These are phyloP conservation scores for Microcebus tavaratra DNA, from an alignment of 2,113 vertebrate genomes.

Conservation along the genomic window DNA sequence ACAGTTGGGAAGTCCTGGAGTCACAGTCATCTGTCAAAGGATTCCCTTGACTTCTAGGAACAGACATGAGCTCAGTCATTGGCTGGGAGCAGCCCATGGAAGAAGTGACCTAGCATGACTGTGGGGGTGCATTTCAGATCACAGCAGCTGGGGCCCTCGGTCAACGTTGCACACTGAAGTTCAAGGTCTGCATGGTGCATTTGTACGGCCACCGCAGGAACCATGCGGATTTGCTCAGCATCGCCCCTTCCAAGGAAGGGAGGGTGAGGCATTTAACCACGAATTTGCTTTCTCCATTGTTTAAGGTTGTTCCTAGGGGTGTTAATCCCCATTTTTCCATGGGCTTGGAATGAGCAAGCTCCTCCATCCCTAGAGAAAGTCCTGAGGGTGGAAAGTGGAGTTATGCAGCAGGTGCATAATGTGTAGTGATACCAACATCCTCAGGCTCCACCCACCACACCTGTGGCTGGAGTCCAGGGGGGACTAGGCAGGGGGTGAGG, in stretches of 20 bases:
- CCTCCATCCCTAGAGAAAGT: background rate
- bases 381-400: background rate
- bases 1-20: background rate
- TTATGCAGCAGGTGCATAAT: background rate
- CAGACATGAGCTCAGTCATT: background rate
- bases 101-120: background rate
- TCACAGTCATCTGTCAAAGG: background rate
- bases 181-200: background rate
- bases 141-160: background rate
- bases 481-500: background rate
- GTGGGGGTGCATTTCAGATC: background rate
- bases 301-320: background rate
- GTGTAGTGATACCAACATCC: background rate
- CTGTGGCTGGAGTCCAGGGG: background rate
- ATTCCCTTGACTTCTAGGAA: background rate
- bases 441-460: background rate
- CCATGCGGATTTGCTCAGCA: background rate
- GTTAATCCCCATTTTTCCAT: background rate
- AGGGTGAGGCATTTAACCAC: background rate
- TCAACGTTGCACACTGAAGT: background rate
- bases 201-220: background rate
- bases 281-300: background rate
- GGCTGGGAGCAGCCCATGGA: background rate
- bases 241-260: background rate
- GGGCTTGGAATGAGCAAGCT: background rate